A percentile compares a stretch with the other conserved stretches of the same genome.
Conservation (phyloP, 1,140 invertebrate genomes). For the Drosophila orosa region DNA sequence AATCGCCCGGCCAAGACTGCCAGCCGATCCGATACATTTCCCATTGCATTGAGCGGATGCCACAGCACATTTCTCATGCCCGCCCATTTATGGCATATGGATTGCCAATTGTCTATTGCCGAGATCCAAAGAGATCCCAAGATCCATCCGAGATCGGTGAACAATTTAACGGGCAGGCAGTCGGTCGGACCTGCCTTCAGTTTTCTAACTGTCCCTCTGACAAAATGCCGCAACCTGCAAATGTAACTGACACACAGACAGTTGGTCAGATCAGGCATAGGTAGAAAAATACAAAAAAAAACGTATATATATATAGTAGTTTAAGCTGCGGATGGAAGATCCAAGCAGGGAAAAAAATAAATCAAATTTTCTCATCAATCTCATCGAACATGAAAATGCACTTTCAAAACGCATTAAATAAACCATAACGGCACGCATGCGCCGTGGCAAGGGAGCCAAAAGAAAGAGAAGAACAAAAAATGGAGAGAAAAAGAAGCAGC, state of each 20-base stretch:
- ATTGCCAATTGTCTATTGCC: conserved; percentile 58
- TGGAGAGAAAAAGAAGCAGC: conserved; percentile 2
- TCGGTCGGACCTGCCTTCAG: conserved; percentile 56
- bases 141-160: conserved; percentile 54
- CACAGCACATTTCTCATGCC: conserved; percentile 72
- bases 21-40: conserved; percentile 67
- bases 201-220: conserved; percentile 80
- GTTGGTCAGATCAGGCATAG: conserved; percentile 19
- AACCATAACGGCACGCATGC: conserved; percentile 83
- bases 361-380: conserved; percentile 84
- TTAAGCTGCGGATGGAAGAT: conserved; percentile 1
- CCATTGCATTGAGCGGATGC: conserved; percentile 56
- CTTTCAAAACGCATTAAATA: conserved; percentile 84
- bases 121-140: conserved; percentile 27
- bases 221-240: conserved; percentile 81
- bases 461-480: background rate
- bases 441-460: conserved; percentile 37
- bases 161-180: conserved; percentile 56
- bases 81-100: conserved; percentile 74
- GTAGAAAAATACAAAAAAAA: background rate
- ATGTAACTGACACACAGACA: conserved; percentile 71
- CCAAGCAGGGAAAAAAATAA: conserved; percentile 69
- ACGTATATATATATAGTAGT: conserved; percentile 5
- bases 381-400: conserved; percentile 84
- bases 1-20: conserved; percentile 40